Evolutionary conservation across 92 coral and sea anemone genomes (phyloP).

Genomic region (Heliopora coerulea): DNA sequence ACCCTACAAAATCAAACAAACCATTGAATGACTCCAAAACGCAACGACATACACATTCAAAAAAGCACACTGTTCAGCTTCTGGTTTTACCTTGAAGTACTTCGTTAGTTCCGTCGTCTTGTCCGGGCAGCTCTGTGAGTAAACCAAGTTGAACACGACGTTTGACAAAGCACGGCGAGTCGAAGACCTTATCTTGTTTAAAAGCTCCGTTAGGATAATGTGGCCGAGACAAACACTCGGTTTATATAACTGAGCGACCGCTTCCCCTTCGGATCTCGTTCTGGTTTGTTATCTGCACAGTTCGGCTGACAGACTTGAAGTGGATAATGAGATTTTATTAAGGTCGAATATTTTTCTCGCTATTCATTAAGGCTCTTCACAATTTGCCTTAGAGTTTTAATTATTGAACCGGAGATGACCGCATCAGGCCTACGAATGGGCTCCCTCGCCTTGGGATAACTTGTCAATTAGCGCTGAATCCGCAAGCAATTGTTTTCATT

Average conservation of each 20-base stretch:
- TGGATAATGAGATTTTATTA: conserved; percentile 41
- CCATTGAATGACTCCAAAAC: neutral
- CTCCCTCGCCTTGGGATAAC: conserved; percentile 26
- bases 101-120: no score
- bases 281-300: conserved; percentile 1
- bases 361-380: conserved; percentile 23
- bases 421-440: neutral
- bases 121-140: neutral
- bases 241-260: conserved; percentile 10
- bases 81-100: neutral
- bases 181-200: neutral
- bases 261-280: neutral
- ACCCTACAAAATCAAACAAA: neutral
- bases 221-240: neutral
- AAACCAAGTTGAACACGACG: neutral
- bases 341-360: conserved; percentile 24
- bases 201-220: neutral
- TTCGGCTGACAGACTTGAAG: conserved; percentile 26
- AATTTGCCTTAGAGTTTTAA: conserved; percentile 21
- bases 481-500: neutral
- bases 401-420: conserved; percentile 41
- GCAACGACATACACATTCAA: no score
- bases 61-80: no score
- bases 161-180: neutral
- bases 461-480: conserved; percentile 21